Base-by-base conservation (phyloP, 2,888 invertebrate species). In the Eumerus sabulonum region DNA sequence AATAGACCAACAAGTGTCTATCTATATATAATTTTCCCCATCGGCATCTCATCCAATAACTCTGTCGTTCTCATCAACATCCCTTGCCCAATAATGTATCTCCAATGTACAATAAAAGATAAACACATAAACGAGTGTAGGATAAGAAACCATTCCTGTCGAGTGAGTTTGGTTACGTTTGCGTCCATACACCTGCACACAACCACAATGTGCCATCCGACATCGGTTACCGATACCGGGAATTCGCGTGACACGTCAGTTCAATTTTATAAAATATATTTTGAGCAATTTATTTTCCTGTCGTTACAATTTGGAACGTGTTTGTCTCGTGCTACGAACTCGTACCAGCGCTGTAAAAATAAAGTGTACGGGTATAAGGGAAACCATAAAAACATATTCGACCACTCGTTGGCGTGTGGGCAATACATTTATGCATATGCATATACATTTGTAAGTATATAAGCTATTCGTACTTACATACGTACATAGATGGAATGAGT, bases 211-310 rank as follows among this genome's bases (percentile, higher is more conserved):
- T 48, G 9, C 36, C 44, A 54, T 64, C 13, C 44, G 35, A 13
- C 16, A 11, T 11, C 35, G 45, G 40, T 27, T 7, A n/a, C 42
- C 27, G 36, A 44, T 38, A 59, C 74, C 71, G 68, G 68, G 68
- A 74, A 77, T 73, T 85, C 85, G 86, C 86, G 86, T 86, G 86
- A 86, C 86, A 86, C 84, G 86, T 86, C 86, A 86, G 85, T 84
- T 86, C 86, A 86, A 86, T 86, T 86, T 86, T 84, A 84, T 84
- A 85, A 86, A 85, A 86, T 82, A 82, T 86, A 86, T 86, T 84
- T 86, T 84, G 85, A 84, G 83, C 82, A 84, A 86, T 86, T 86
- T 86, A 86, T 86, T 86, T 86, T 86, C 83, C 85, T 86, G 85
- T 85, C 85, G 85, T 86, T 86, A 85, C 86, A 84, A 84, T 85